These are phyloP conservation scores for Vanacampus margaritifer DNA, from an alignment of 2,113 vertebrate genomes.

Conservation along the genomic window DNA sequence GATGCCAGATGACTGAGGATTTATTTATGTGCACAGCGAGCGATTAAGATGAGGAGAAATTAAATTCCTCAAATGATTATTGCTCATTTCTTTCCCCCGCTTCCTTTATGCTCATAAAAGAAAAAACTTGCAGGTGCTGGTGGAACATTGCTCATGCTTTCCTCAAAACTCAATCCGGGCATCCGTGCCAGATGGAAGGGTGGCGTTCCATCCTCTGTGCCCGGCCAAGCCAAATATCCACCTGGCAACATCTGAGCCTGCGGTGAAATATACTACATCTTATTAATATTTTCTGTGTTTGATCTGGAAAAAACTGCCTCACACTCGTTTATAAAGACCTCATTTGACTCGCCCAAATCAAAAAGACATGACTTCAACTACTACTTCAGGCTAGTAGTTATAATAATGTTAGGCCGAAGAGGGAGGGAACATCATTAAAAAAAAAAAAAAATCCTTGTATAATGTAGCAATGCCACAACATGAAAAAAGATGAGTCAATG, in stretches of 20 bases:
- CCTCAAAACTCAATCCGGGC: conserved; percentile 58
- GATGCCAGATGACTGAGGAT: not conserved
- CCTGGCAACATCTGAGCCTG: conserved; percentile 44
- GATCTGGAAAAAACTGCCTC: conserved; percentile 32
- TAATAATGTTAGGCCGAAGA: not conserved
- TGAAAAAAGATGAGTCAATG: not conserved
- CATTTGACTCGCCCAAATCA: conserved; percentile 1
- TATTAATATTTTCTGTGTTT: conserved; percentile 41
- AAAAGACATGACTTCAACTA: not conserved
- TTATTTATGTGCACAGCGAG: conserved; percentile 17
- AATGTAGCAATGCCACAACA: not conserved
- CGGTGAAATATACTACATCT: conserved; percentile 5
- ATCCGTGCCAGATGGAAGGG: conserved; percentile 56
- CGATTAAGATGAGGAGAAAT: conserved; percentile 54
- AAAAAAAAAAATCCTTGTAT: not conserved
- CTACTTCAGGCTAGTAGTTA: not conserved
- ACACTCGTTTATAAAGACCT: not conserved
- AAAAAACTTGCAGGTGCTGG: conserved; percentile 56
- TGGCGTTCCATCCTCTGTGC: conserved; percentile 38
- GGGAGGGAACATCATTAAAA: not conserved
- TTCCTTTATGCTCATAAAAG: conserved; percentile 40
- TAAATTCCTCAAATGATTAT: conserved; percentile 66
- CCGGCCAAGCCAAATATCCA: conserved; percentile 61
- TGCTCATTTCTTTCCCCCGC: conserved; percentile 29
- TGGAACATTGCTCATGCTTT: conserved; percentile 51